These are phyloP conservation scores for Ageneiosus marmoratus DNA, from an alignment of 2,113 vertebrate species.

Conservation along the genomic window DNA sequence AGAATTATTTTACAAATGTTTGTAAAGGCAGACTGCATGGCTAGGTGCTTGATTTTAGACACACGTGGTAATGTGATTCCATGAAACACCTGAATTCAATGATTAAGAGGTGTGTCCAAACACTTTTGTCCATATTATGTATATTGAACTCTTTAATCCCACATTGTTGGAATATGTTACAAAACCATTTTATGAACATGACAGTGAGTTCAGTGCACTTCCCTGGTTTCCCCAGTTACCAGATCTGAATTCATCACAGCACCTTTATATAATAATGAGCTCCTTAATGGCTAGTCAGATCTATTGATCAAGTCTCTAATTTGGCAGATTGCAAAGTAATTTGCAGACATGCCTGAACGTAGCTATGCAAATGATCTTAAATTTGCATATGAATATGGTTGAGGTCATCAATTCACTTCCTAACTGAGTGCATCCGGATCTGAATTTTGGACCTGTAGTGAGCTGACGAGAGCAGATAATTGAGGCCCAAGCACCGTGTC, in stretches of 20 bases:
- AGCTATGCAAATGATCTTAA: neutral
- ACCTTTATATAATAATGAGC: neutral
- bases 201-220: neutral
- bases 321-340: neutral
- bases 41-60: too few relatives aligned
- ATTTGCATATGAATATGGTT: neutral
- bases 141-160: neutral
- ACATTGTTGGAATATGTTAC: neutral
- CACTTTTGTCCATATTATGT: too few relatives aligned
- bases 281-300: neutral
- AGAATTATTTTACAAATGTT: too few relatives aligned
- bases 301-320: neutral
- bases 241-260: neutral
- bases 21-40: too few relatives aligned
- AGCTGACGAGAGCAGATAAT: conserved; percentile 12
- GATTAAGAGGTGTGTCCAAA: too few relatives aligned
- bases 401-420: neutral
- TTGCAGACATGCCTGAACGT: neutral
- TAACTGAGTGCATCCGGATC: neutral
- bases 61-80: too few relatives aligned
- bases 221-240: neutral
- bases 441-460: neutral
- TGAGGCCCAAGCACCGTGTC: conserved; percentile 8
- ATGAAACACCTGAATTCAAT: too few relatives aligned
- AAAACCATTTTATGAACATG: neutral